Percentiles rank a stretch among this genome's conserved stretches.
Conservation (phyloP, 2,888 invertebrate genomes). For the Salpingus planirostris region DNA sequence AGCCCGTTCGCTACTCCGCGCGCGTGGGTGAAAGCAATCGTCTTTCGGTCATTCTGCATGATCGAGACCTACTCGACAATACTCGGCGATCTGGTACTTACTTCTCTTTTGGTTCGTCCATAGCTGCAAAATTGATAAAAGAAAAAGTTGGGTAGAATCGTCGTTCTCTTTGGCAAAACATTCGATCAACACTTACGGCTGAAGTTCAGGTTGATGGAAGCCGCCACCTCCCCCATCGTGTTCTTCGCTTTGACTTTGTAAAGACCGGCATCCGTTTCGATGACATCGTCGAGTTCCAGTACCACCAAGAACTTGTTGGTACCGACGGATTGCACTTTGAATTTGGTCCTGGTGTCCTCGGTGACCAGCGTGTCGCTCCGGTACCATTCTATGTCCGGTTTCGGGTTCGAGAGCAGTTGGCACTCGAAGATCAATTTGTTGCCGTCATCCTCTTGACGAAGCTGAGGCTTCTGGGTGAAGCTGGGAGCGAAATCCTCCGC, state of each 20-base stretch:
- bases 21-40: conserved; percentile 19
- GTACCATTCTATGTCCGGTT: conserved; percentile 88
- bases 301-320: conserved; percentile 84
- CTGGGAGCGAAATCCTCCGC: conserved; percentile 95
- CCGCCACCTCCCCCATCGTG: conserved; percentile 94
- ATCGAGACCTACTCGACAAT: too few relatives aligned
- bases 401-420: conserved; percentile 77
- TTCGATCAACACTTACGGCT: conserved; percentile 70
- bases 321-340: conserved; percentile 78
- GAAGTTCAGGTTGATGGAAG: conserved; percentile 94
- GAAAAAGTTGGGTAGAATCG: too few relatives aligned
- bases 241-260: conserved; percentile 97
- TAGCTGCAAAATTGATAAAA: conserved; percentile 79
- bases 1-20: conserved; percentile 16
- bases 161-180: conserved; percentile 9
- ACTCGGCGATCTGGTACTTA: too few relatives aligned
- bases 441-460: conserved; percentile 93
- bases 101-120: conserved; percentile 93
- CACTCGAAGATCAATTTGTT: conserved; percentile 93
- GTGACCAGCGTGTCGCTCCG: conserved; percentile 77
- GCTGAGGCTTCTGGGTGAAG: conserved; percentile 96
- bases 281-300: conserved; percentile 90
- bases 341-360: conserved; percentile 78
- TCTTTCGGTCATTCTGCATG: conserved; percentile 3
- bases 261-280: conserved; percentile 90